Conservation (phyloP, 2,113 vertebrate species). For the Myotis brandtii region DNA sequence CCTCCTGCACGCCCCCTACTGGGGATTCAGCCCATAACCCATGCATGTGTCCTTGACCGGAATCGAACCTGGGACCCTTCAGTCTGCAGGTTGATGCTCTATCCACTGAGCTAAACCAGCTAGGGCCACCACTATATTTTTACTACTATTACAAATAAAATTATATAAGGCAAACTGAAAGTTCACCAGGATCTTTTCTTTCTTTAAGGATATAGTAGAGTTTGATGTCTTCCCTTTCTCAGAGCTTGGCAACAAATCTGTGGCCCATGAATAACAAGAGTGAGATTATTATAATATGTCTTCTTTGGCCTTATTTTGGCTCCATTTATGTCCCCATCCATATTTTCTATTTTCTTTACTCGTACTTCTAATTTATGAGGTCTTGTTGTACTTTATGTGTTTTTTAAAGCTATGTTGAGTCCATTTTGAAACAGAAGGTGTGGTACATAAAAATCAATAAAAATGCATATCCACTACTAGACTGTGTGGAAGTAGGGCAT, state of each 20-base stretch:
- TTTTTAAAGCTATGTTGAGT: conserved; percentile 11
- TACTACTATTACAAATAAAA: conserved; percentile 28
- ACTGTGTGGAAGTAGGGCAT: conserved; percentile 57
- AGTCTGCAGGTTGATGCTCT: no score
- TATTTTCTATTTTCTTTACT: conserved; percentile 43
- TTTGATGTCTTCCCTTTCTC: conserved; percentile 25
- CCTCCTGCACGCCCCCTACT: no score
- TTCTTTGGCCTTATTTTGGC: neutral
- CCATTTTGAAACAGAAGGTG: conserved; percentile 34
- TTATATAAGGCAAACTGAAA: neutral
- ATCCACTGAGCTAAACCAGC: no score
- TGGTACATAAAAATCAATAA: conserved; percentile 60
- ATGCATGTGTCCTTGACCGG: no score
- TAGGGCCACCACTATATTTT: neutral
- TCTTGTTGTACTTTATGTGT: neutral
- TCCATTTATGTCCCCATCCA: neutral
- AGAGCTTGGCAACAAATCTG: neutral
- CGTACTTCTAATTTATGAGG: neutral
- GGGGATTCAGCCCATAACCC: no score
- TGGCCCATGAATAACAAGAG: neutral
- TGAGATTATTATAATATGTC: neutral
- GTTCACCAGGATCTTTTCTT: neutral
- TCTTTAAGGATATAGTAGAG: neutral
- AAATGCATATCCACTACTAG: conserved; percentile 53
- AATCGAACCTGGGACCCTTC: no score